phyloP scores from a whole-genome alignment of 1,140 invertebrate species.

The Teleogryllus occipitalis region DNA sequence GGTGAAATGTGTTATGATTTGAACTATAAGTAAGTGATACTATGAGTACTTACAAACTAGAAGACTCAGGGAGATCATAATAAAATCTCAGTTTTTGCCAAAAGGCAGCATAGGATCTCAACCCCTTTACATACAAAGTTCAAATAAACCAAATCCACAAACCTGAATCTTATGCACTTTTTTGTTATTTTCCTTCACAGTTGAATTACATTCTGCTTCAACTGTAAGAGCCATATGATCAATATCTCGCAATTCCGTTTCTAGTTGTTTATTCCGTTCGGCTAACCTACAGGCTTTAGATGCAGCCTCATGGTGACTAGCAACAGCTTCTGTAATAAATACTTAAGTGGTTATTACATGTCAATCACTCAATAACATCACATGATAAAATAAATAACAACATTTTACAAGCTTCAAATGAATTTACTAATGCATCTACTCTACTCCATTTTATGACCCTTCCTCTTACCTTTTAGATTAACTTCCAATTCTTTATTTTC shows the following conservation, averaged over 20 bases:
- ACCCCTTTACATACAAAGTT: background rate
- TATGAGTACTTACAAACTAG: too few relatives aligned
- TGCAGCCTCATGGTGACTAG: conserved; percentile 67
- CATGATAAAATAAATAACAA: background rate
- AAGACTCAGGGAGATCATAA: too few relatives aligned
- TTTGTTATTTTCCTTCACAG: conserved; percentile 38
- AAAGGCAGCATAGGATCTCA: too few relatives aligned
- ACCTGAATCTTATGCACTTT: conserved; percentile 37
- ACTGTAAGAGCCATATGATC: conserved; percentile 57
- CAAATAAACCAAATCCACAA: conserved; percentile 21
- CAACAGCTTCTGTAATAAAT: conserved; percentile 40
- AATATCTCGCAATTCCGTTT: conserved; percentile 56
- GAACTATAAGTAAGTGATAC: too few relatives aligned
- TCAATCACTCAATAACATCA: conserved; percentile 12
- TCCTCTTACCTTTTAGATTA: conserved; percentile 42
- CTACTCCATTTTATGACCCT: background rate
- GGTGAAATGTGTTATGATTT: too few relatives aligned
- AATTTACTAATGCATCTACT: background rate
- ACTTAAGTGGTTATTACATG: background rate
- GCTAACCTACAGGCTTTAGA: conserved; percentile 54
- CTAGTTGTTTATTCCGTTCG: conserved; percentile 53
- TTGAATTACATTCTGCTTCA: conserved; percentile 48
- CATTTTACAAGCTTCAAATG: background rate
- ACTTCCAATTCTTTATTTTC: conserved; percentile 47
- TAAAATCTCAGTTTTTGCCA: too few relatives aligned